Base-by-base conservation (phyloP, 2,888 invertebrate species). In the Cerastoderma edule region DNA sequence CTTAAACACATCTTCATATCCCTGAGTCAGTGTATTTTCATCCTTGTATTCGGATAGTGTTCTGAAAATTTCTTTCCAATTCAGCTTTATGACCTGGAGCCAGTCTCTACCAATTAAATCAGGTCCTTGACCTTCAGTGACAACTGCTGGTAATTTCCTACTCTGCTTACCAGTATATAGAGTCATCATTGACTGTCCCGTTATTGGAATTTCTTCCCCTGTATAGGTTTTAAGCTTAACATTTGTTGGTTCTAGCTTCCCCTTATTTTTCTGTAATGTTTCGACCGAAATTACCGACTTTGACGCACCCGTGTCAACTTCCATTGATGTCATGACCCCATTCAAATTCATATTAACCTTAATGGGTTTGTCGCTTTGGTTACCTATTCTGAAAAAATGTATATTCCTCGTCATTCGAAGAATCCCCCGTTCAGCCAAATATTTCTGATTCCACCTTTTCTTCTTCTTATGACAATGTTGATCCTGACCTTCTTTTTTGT, bases 61-160 rank as follows among this genome's bases (percentile, higher is more conserved):
- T n/a, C 28, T n/a, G 28, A 57, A 57, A 28, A 57, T 13, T n/a
- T 57, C 57, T n/a, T 28, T 57, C 57, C 57, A 57, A 19, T 76
- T 68, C 6, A 78, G 24, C n/a, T 66, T 67, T 6, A 78, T 50
- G 24, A 66, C 39, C 2, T 46, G 22, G 2, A 78, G 39, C 78
- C 73, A 74, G 39, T 70, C 63, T 33, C 78, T 56, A 3, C 70
- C 70, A 50, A 68, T 63, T n/a, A 74, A 35, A 33, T 24, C 46
- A 28, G 78, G 74, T 19, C 72, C 68, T n/a, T n/a, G n/a, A 6
- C 67, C 32, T 53, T 67, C 35, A 5, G 46, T 46, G 16, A 67
- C 33, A 10, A 57, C 28, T 24, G 30, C 57, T 27, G 10, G 5
- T n/a, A 57, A 24, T 57, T 22, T 28, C 30, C n/a, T 30, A n/a